Evolutionary conservation across 1,140 invertebrate genomes (phyloP).

Genomic region (Zaprionus nigranus): DNA sequence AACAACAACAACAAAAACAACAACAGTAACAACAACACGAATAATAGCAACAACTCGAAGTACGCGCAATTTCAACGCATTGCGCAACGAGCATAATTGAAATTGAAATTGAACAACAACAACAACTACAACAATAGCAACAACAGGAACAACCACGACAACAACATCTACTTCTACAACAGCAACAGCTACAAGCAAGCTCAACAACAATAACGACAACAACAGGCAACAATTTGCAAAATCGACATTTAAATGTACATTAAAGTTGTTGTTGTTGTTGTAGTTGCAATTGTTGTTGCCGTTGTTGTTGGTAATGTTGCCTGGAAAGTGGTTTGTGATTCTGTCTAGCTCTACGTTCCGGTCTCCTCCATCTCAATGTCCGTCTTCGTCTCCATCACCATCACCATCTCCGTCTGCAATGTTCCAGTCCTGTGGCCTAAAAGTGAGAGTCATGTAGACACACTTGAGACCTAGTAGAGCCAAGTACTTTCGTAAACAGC

Average conservation of each 20-base stretch:
- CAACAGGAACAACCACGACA: constrained; percentile 44
- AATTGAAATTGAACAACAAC: constrained; percentile 67
- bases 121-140: constrained; percentile 33
- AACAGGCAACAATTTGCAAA: constrained; percentile 74
- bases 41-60: constrained; percentile 40
- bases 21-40: constrained; percentile 23
- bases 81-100: constrained; percentile 77
- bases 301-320: constrained; percentile 32
- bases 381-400: neutral
- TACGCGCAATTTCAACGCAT: constrained; percentile 79
- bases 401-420: neutral
- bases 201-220: constrained; percentile 39
- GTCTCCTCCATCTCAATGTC: neutral
- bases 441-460: constrained; percentile 81
- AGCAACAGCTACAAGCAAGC: constrained; percentile 8
- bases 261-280: constrained; percentile 50
- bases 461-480: constrained; percentile 67
- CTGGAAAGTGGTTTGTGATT: constrained; percentile 56
- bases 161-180: constrained; percentile 35
- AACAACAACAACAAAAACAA: neutral
- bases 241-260: constrained; percentile 78
- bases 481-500: constrained; percentile 72
- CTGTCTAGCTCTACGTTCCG: constrained; percentile 33
- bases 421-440: constrained; percentile 45
- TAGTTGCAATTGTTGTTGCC: constrained; percentile 9